A percentile compares a stretch with the other conserved stretches of the same genome.
Conservation (phyloP, 1,140 invertebrate species). For the Cydia amplana region DNA sequence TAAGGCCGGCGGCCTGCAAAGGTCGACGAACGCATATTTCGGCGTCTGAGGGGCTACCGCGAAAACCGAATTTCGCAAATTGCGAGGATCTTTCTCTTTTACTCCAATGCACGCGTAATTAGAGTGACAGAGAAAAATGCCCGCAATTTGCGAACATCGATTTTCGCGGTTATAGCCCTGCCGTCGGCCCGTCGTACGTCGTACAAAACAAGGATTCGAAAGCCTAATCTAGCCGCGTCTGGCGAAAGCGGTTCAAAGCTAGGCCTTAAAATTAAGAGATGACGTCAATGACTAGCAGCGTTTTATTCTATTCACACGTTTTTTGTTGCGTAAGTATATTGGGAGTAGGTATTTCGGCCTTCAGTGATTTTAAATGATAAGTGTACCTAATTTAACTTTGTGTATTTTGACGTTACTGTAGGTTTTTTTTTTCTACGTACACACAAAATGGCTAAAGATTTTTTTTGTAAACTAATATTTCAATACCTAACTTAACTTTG, state of each 20-base stretch:
- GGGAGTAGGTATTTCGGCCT: not conserved
- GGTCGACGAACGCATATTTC: constrained; percentile 27
- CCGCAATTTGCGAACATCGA: too few species aligned
- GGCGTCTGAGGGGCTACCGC: too few species aligned
- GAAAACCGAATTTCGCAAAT: too few species aligned
- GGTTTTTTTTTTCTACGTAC: too few species aligned
- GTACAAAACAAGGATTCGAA: constrained; percentile 21
- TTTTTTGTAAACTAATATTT: too few species aligned
- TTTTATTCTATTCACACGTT: not conserved
- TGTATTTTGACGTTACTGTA: too few species aligned
- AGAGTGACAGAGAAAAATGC: too few species aligned
- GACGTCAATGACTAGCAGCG: constrained; percentile 14
- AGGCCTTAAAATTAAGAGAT: constrained; percentile 3
- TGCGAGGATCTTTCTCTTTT: too few species aligned
- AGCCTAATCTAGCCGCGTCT: constrained; percentile 24
- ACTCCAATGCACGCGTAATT: too few species aligned
- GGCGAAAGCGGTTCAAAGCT: constrained; percentile 21
- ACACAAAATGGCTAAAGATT: too few species aligned
- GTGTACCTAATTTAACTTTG: not conserved
- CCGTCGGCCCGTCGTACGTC: not conserved
- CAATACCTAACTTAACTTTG: too few species aligned
- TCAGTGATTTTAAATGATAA: not conserved
- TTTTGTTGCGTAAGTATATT: not conserved
- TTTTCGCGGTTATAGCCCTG: too few species aligned
- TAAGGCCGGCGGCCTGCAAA: constrained; percentile 23